phyloP scores from a whole-genome alignment of 2,797 vertebrate genomes.

The Brotula barbata region DNA sequence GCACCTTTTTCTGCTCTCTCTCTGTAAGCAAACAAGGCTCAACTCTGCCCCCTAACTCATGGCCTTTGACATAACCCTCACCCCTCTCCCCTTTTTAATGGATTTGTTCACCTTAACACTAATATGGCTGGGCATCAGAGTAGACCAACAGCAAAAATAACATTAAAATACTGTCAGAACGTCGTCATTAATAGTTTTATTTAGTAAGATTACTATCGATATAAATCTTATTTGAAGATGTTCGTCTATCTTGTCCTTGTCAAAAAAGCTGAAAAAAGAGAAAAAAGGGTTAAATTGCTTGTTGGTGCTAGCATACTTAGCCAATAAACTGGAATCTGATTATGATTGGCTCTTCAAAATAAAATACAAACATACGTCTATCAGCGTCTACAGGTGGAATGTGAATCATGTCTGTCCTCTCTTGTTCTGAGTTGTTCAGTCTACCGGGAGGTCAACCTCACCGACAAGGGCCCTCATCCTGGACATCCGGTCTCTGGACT shows the following conservation, averaged over 20 bases:
- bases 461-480: constrained; percentile 53
- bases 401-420: constrained; percentile 20
- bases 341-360: too few relatives aligned
- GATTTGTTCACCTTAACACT: constrained; percentile 35
- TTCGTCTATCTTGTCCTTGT: too few relatives aligned
- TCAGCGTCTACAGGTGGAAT: constrained; percentile 26
- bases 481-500: constrained; percentile 43
- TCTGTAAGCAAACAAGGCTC: constrained; percentile 54
- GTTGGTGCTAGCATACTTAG: too few relatives aligned
- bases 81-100: constrained; percentile 35
- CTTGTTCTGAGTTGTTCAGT: constrained; percentile 38
- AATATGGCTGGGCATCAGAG: not conserved
- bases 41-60: constrained; percentile 54
- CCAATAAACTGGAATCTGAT: too few relatives aligned
- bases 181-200: too few relatives aligned
- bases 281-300: too few relatives aligned
- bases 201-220: too few relatives aligned
- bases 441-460: constrained; percentile 56
- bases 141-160: not conserved
- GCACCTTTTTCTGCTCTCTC: constrained; percentile 21
- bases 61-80: constrained; percentile 56
- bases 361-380: too few relatives aligned
- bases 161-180: too few relatives aligned
- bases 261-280: too few relatives aligned
- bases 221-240: too few relatives aligned